A percentile compares a stretch with the other conserved stretches of the same genome.
These are phyloP conservation scores for Oscheius sp. DNA, from an alignment of 2,888 invertebrate genomes.

Conservation along the genomic window DNA sequence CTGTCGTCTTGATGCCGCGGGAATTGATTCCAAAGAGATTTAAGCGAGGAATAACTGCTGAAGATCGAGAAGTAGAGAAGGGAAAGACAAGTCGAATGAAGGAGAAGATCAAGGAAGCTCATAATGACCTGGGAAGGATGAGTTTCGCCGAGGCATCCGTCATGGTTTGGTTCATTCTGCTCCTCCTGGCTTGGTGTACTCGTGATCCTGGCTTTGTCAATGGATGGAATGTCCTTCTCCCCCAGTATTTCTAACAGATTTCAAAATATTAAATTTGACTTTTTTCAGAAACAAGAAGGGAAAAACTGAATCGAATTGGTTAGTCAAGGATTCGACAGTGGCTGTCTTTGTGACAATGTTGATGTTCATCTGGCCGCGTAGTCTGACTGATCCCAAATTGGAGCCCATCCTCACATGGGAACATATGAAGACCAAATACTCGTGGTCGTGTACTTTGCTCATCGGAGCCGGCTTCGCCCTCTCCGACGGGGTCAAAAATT, in stretches of 20 bases:
- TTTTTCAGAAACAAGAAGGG: no score
- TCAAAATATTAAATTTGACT: no score
- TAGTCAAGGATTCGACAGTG: slow-evolving; percentile 43
- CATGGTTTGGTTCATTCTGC: neutral
- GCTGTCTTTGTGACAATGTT: slow-evolving; percentile 45
- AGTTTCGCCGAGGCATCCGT: slow-evolving; percentile 7
- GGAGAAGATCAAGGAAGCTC: slow-evolving; percentile 15
- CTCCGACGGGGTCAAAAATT: slow-evolving; percentile 51
- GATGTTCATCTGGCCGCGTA: slow-evolving; percentile 50
- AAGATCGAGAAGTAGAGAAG: no score
- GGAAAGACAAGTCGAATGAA: neutral
- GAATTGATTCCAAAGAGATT: slow-evolving; percentile 2
- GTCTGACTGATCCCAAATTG: slow-evolving; percentile 4
- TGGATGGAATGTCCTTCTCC: slow-evolving; percentile 18
- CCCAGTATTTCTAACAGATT: slow-evolving; percentile 8
- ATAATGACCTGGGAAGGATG: slow-evolving; percentile 1
- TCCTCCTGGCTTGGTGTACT: neutral
- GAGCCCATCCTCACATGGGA: slow-evolving; percentile 54
- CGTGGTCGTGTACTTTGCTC: slow-evolving; percentile 55
- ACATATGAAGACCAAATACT: slow-evolving; percentile 49
- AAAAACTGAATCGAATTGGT: no score
- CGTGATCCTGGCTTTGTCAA: slow-evolving; percentile 26
- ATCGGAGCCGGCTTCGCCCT: slow-evolving; percentile 58
- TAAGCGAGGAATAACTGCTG: no score
- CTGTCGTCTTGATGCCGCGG: slow-evolving; percentile 22